Conservation (phyloP, 2,888 invertebrate genomes). For the Steromphala cineraria region DNA sequence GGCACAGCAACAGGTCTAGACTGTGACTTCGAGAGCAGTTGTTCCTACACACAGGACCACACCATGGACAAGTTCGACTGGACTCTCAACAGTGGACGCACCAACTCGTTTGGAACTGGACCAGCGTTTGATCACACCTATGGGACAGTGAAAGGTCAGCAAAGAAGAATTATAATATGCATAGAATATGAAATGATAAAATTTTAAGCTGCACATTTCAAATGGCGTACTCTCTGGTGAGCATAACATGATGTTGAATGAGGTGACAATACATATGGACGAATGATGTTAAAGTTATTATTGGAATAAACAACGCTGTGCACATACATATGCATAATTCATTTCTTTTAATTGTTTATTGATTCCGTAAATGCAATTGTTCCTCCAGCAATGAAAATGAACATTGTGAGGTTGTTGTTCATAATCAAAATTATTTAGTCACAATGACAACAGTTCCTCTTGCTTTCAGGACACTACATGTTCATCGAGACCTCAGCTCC, state of each 20-base stretch:
- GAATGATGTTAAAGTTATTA: too few relatives aligned
- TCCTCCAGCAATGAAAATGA: too few relatives aligned
- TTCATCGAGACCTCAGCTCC: slow-evolving; percentile 43
- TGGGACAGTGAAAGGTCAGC: slow-evolving; percentile 54
- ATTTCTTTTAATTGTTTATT: too few relatives aligned
- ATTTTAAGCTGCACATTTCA: too few relatives aligned
- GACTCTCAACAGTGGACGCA: slow-evolving; percentile 52
- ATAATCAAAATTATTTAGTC: not conserved
- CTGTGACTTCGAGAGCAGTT: slow-evolving; percentile 65
- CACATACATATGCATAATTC: too few relatives aligned
- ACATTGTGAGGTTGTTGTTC: not conserved
- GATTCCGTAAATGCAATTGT: too few relatives aligned
- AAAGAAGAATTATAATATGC: not conserved
- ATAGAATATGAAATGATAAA: not conserved
- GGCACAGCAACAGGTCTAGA: slow-evolving; percentile 1
- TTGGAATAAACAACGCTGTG: too few relatives aligned
- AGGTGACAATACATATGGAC: too few relatives aligned
- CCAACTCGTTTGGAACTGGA: slow-evolving; percentile 52
- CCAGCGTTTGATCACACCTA: slow-evolving; percentile 66
- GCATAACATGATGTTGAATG: too few relatives aligned
- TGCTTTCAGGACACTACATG: slow-evolving; percentile 41
- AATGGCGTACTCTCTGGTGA: too few relatives aligned
- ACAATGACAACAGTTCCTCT: not conserved
- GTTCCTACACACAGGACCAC: slow-evolving; percentile 59
- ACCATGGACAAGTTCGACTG: slow-evolving; percentile 59